Evolutionary conservation across 2,113 vertebrate genomes (phyloP).

Genomic region (Hydropotes inermis): DNA sequence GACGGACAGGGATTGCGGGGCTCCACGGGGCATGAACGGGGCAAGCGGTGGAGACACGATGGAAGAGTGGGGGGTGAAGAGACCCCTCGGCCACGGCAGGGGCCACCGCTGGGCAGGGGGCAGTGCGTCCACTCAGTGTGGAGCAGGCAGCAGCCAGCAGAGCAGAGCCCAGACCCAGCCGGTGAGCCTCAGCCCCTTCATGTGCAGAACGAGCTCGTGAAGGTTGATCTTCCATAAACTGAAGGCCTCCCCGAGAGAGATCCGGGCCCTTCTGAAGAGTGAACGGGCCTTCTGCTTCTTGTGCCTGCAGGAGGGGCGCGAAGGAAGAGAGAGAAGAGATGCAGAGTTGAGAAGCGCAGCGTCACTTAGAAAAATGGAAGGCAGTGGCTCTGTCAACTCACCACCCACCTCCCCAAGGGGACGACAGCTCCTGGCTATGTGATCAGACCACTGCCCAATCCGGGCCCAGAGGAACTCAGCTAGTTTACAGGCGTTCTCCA

Average conservation of each 20-base stretch:
- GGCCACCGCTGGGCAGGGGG: neutral
- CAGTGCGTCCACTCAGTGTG: neutral
- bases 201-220: slow-evolving; percentile 87
- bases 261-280: slow-evolving; percentile 81
- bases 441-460: neutral
- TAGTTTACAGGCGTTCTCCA: neutral
- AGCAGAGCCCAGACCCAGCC: slow-evolving; percentile 83
- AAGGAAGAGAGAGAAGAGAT: neutral
- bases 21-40: neutral
- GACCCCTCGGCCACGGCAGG: neutral
- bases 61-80: neutral
- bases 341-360: neutral
- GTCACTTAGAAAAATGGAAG: neutral
- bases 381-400: neutral
- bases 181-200: slow-evolving; percentile 82
- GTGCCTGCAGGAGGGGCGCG: slow-evolving; percentile 80
- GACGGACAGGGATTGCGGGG: neutral
- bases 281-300: slow-evolving; percentile 85
- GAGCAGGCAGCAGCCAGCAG: slow-evolving; percentile 55
- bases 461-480: neutral
- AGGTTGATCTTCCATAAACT: slow-evolving; percentile 88
- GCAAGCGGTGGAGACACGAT: neutral
- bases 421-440: fast-evolving
- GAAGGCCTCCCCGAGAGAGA: slow-evolving; percentile 85
- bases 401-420: neutral